Conservation (phyloP, 2,888 invertebrate species). For the Metacarcinus magister region DNA sequence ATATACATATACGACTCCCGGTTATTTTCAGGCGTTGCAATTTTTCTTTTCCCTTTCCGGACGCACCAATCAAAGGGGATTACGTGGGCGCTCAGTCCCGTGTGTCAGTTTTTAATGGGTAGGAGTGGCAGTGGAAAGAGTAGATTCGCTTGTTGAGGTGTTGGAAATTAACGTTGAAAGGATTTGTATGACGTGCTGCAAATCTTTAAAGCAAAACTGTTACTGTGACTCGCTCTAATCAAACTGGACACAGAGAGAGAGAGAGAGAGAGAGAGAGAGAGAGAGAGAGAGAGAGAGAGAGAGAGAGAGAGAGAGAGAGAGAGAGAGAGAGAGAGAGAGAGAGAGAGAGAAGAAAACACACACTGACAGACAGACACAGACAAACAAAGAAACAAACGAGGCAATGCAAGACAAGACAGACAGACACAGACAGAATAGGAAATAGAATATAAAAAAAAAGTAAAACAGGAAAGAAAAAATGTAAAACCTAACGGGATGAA, state of each 20-base stretch:
- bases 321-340: conserved; percentile 39
- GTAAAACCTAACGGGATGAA: too few species aligned
- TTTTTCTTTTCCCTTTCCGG: neutral
- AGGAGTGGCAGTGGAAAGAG: neutral
- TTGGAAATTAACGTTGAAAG: neutral
- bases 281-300: too few species aligned
- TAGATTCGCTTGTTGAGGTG: neutral
- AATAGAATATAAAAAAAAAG: too few species aligned
- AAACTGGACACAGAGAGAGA: neutral
- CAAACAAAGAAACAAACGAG: too few species aligned
- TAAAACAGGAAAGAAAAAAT: too few species aligned
- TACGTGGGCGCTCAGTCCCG: neutral
- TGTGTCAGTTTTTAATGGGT: neutral
- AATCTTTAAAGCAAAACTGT: neutral
- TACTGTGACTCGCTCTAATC: neutral
- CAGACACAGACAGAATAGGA: too few species aligned
- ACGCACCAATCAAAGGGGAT: neutral
- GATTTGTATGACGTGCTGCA: neutral
- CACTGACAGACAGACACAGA: neutral
- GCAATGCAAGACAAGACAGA: too few species aligned
- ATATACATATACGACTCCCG: neutral
- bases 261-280: too few species aligned
- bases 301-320: conserved; percentile 32
- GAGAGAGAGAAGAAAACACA: neutral
- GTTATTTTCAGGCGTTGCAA: neutral